These are phyloP conservation scores for Engraulis encrasicolus DNA, from an alignment of 2,113 vertebrate species.

Conservation along the genomic window DNA sequence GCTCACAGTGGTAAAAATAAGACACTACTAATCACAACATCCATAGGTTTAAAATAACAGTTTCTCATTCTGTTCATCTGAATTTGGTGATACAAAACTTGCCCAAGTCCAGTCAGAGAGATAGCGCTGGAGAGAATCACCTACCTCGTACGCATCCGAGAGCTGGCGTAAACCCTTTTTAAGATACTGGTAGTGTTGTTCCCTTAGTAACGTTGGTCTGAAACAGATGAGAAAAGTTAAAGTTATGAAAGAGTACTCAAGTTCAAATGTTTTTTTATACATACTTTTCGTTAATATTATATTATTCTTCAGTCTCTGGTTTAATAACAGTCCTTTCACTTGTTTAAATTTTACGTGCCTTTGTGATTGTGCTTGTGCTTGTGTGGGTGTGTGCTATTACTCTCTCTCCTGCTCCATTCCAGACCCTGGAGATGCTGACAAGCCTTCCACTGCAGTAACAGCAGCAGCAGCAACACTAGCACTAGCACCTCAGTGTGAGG, in stretches of 20 bases:
- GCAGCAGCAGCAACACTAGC: too few species aligned
- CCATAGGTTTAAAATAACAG: too few species aligned
- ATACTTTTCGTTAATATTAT: too few species aligned
- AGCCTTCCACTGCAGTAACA: neutral
- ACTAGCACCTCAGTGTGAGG: neutral
- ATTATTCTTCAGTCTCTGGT: too few species aligned
- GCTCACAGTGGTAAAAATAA: too few species aligned
- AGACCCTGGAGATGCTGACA: neutral
- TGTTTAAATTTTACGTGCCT: too few species aligned
- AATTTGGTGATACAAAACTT: neutral
- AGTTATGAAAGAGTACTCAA: neutral
- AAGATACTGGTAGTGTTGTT: constrained; percentile 93
- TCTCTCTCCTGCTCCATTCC: neutral
- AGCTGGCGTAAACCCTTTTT: constrained; percentile 93
- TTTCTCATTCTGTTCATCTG: neutral
- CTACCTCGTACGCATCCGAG: constrained; percentile 93
- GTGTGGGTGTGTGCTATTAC: neutral
- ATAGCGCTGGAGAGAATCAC: neutral
- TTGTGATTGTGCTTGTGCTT: neutral
- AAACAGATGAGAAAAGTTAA: constrained; percentile 38
- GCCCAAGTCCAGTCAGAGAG: neutral
- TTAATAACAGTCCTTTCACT: too few species aligned
- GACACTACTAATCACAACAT: too few species aligned
- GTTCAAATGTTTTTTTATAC: too few species aligned
- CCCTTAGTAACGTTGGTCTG: constrained; percentile 86